phyloP scores from a whole-genome alignment of 1,140 invertebrate genomes.

The Conus ventricosus region DNA sequence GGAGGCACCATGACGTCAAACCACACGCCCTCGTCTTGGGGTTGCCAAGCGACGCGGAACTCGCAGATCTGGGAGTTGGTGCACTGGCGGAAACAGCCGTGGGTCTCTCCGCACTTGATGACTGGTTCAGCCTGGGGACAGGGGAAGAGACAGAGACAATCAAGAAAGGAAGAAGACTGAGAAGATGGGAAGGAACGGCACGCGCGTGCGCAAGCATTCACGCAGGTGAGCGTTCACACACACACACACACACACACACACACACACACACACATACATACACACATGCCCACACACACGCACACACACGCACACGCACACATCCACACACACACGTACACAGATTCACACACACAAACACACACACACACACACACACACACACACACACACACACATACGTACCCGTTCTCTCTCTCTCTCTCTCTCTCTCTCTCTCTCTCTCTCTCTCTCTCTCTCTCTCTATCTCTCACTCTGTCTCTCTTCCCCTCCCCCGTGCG shows the following conservation, averaged over 20 bases:
- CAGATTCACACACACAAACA: too few species aligned
- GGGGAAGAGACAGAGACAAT: background rate
- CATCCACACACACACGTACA: background rate
- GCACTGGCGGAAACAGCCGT: constrained; percentile 43
- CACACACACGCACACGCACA: background rate
- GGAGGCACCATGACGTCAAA: constrained; percentile 38
- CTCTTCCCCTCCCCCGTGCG: too few species aligned
- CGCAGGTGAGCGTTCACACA: background rate
- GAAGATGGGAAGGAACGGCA: background rate
- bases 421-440: too few species aligned
- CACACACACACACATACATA: background rate
- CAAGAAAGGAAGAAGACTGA: too few species aligned
- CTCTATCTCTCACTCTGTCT: too few species aligned
- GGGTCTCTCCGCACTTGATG: constrained; percentile 34
- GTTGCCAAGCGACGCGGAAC: constrained; percentile 37
- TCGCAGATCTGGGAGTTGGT: constrained; percentile 18
- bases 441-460: too few species aligned
- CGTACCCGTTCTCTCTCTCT: too few species aligned
- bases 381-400: too few species aligned
- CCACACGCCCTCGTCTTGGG: constrained; percentile 35
- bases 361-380: too few species aligned
- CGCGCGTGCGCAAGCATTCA: background rate
- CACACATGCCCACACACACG: background rate
- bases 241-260: constrained; percentile 7
- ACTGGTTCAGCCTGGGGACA: background rate